Conservation (phyloP, 2,888 invertebrate species). For the Petrolisthes cinctipes region DNA sequence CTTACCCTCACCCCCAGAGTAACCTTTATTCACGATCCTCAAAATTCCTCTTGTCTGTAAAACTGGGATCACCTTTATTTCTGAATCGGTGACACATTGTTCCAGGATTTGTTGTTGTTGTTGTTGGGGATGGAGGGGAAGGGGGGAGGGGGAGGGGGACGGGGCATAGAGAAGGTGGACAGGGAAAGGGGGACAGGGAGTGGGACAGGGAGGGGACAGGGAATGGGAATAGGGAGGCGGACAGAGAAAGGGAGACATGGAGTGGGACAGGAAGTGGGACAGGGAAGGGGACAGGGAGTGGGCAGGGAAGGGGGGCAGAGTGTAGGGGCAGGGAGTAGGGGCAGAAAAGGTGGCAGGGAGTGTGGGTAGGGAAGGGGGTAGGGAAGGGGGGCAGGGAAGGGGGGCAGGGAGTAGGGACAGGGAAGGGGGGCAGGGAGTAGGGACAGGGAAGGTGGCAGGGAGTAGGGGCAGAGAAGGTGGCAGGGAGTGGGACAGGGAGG, state of each 20-base stretch:
- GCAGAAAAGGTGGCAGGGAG: no score
- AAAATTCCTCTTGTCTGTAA: no score
- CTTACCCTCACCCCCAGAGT: no score
- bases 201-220: background rate
- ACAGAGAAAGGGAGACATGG: background rate
- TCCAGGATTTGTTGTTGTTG: no score
- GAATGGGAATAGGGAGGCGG: background rate
- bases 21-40: no score
- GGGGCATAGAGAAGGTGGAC: background rate
- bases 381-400: background rate
- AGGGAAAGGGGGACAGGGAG: background rate
- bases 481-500: background rate
- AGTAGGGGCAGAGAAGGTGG: background rate
- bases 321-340: background rate
- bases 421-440: background rate
- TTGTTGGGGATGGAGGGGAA: background rate
- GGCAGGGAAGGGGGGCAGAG: background rate
- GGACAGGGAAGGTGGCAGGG: background rate
- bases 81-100: no score
- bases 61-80: no score
- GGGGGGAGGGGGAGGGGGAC: background rate
- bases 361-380: background rate
- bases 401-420: background rate
- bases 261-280: background rate
- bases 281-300: background rate